Conservation (phyloP, 2,113 vertebrate genomes). For the Hydrolagus affinis region DNA sequence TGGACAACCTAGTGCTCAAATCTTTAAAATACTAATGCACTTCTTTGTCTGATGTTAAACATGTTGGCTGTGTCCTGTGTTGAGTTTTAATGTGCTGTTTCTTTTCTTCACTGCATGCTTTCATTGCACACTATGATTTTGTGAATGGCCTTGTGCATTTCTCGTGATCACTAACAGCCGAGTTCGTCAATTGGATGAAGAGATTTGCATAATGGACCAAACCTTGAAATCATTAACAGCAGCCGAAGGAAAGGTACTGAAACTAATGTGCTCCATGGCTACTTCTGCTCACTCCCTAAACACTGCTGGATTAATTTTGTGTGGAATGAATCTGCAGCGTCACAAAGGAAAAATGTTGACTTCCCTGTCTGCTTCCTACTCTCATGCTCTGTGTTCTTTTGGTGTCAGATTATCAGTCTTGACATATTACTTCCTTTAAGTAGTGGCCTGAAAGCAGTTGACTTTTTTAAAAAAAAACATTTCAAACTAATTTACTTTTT, state of each 20-base stretch:
- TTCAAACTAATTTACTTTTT: not conserved
- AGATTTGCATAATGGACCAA: constrained; percentile 89
- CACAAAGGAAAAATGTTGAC: not conserved
- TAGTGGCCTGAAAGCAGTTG: constrained; percentile 17
- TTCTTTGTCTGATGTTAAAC: not conserved
- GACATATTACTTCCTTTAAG: not conserved
- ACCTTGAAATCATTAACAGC: constrained; percentile 87
- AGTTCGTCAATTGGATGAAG: constrained; percentile 75
- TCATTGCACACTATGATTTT: constrained; percentile 64
- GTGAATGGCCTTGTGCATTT: constrained; percentile 83
- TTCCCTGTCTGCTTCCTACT: not conserved
- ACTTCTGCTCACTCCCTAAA: not conserved
- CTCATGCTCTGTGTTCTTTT: not conserved
- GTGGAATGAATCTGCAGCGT: not conserved
- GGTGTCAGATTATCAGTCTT: not conserved
- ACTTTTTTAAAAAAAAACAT: not conserved
- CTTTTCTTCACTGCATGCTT: constrained; percentile 61
- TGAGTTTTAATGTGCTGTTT: constrained; percentile 46
- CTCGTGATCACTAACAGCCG: constrained; percentile 86
- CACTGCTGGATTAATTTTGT: not conserved
- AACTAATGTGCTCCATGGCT: constrained; percentile 40
- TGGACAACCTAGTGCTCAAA: constrained; percentile 13
- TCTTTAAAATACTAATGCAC: not conserved
- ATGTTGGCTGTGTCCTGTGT: not conserved
- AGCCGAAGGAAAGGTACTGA: constrained; percentile 83